phyloP scores from a whole-genome alignment of 2,888 invertebrate species.

The Pseudeuparius sepicola region DNA sequence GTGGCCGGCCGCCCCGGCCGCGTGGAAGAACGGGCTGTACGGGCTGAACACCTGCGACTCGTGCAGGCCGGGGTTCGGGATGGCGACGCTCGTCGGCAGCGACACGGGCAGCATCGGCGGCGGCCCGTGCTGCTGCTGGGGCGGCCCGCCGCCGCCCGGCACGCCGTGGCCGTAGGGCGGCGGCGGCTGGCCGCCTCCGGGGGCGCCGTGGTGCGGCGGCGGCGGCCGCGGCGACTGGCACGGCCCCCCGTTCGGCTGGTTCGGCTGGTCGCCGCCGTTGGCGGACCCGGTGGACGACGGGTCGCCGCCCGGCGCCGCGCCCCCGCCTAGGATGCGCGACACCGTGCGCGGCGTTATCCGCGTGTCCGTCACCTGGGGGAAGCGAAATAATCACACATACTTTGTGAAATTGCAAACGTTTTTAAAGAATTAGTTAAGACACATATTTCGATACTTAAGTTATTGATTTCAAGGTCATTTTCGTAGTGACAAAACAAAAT shows the following conservation, averaged over 20 bases:
- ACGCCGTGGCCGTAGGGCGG: constrained; percentile 30
- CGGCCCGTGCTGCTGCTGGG: constrained; percentile 59
- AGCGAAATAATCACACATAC: no score
- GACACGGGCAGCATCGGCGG: constrained; percentile 81
- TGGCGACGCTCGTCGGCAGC: constrained; percentile 90
- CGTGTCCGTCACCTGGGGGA: constrained; percentile 75
- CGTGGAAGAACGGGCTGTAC: constrained; percentile 80
- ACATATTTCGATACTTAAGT: no score
- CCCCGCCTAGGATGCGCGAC: constrained; percentile 71
- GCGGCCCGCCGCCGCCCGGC: constrained; percentile 55
- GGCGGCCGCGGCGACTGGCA: constrained; percentile 49
- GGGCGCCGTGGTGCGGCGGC: constrained; percentile 59
- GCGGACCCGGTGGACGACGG: constrained; percentile 46
- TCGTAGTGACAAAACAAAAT: no score
- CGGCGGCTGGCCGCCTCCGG: constrained; percentile 36
- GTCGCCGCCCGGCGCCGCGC: constrained; percentile 59
- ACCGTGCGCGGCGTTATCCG: constrained; percentile 85
- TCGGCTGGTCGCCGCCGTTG: constrained; percentile 38
- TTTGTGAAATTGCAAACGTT: no score
- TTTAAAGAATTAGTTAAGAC: no score
- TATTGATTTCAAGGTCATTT: no score
- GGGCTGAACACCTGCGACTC: constrained; percentile 90
- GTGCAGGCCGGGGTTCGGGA: constrained; percentile 91
- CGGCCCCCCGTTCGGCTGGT: constrained; percentile 26
- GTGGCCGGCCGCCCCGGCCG: constrained; percentile 40